phyloP scores from a whole-genome alignment of 2,113 vertebrate species.

The Melanotaenia duboulayi region DNA sequence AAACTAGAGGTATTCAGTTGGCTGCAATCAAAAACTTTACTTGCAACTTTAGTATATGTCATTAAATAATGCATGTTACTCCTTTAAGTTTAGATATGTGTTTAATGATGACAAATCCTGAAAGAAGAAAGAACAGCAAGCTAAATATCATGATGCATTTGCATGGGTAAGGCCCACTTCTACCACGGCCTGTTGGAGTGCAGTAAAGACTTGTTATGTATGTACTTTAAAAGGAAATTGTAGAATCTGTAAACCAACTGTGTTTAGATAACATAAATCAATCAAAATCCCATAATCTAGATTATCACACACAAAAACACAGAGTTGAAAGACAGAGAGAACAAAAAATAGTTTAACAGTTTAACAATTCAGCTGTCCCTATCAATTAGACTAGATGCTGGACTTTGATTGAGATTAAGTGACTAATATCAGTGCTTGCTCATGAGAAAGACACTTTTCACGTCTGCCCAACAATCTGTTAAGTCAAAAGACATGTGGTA shows the following conservation, averaged over 20 bases:
- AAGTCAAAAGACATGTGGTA: slow-evolving; percentile 90
- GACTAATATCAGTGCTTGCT: slow-evolving; percentile 86
- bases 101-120: background rate
- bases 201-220: background rate
- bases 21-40: background rate
- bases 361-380: slow-evolving; percentile 77
- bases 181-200: background rate
- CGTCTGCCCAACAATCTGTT: slow-evolving; percentile 90
- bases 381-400: slow-evolving; percentile 83
- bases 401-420: slow-evolving; percentile 85
- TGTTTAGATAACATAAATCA: slow-evolving; percentile 7
- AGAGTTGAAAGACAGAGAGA: slow-evolving; percentile 8
- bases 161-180: background rate
- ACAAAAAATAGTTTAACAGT: slow-evolving; percentile 44
- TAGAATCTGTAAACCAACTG: slow-evolving; percentile 1
- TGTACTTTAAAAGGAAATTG: slow-evolving; percentile 11
- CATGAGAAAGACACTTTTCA: slow-evolving; percentile 94
- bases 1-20: background rate
- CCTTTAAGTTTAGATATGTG: too few species aligned
- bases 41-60: background rate
- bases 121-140: background rate
- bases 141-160: too few species aligned
- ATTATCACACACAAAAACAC: slow-evolving; percentile 31
- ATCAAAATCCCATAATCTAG: slow-evolving; percentile 39
- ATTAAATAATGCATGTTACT: background rate